phyloP scores from a whole-genome alignment of 2,113 vertebrate genomes.

The Carollia perspicillata region DNA sequence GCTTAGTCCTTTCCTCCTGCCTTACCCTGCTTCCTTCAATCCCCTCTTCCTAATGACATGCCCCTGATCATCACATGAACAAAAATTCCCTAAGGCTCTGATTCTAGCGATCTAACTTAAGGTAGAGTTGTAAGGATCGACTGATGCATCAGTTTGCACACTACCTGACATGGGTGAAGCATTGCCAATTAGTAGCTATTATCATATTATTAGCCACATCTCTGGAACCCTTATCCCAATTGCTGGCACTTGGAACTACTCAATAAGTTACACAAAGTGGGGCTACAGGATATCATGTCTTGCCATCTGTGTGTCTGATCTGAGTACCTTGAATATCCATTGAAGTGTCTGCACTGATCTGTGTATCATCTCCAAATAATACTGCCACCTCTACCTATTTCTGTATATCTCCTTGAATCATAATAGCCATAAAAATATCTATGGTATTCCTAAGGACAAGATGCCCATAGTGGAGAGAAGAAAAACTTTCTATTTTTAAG shows the following conservation, averaged over 20 bases:
- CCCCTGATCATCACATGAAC: not conserved
- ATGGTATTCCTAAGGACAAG: not conserved
- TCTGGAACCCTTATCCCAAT: not conserved
- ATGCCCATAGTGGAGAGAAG: not conserved
- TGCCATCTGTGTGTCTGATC: not conserved
- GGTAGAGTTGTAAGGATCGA: not conserved
- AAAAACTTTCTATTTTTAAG: slow-evolving; percentile 16
- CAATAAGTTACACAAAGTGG: not conserved
- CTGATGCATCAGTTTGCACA: not conserved
- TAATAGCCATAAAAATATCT: not conserved
- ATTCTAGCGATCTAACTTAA: not conserved
- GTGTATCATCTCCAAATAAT: not conserved
- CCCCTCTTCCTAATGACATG: not conserved
- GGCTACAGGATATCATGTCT: not conserved
- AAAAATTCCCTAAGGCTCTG: not conserved
- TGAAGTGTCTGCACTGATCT: not conserved
- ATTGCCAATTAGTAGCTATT: not conserved
- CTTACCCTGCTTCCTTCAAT: not conserved
- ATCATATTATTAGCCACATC: not conserved
- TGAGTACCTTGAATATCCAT: not conserved
- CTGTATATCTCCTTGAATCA: not conserved
- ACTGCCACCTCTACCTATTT: not conserved
- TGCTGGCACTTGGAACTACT: not conserved
- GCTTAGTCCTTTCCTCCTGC: too few relatives aligned
- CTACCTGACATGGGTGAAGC: not conserved